Evolutionary conservation across 2,113 vertebrate genomes (phyloP), one percentile per base, ranked within the genome.

Genomic region (Scalopus aquaticus): DNA sequence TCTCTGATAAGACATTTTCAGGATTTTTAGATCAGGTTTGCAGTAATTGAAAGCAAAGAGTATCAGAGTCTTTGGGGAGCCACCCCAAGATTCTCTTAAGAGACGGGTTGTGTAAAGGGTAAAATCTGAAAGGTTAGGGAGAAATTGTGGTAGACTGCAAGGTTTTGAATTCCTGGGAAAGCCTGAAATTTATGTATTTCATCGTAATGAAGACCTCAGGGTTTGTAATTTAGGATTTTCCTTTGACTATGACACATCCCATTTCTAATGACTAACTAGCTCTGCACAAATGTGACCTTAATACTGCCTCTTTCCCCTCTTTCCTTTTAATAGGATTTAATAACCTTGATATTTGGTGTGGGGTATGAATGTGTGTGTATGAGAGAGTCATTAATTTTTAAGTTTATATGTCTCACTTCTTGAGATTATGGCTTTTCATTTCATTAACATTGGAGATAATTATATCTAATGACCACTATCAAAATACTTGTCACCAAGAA

Each of bases 191-290:
- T 80, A 90, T 81, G 90, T 80, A 77, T 81, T 93, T 93, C 94
- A 94, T 81, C 95, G 88, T 95, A 94, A 98, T 97, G 98, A 97
- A 94, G 93, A 97, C 84, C 79, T 85, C 95, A 93, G 72, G 96
- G 95, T 97, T 97, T 96, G 96, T 96, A 95, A 97, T 96, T 90
- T 93, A 93, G 96, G 80, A 70, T 89, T 97, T 94, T 97, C 39
- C 67, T 96, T 96, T 92, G 30, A 96, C 94, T 90, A 16, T 77
- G 86, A 78, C 67, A 82, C 56, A 90, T 78, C 94, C 26, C 19
- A 70, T 93, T 96, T 44, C 39, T 82, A 65, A 90, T 42, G 10
- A 91, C 84, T 70, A 60, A 70, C 72, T 64, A 96, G 26, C 65
- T 96, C 91, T 81, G 28, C 94, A 56, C 58, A 93, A 44, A 90